Evolutionary conservation across 1,140 invertebrate species (phyloP).

Genomic region (Liolophura sinensis): DNA sequence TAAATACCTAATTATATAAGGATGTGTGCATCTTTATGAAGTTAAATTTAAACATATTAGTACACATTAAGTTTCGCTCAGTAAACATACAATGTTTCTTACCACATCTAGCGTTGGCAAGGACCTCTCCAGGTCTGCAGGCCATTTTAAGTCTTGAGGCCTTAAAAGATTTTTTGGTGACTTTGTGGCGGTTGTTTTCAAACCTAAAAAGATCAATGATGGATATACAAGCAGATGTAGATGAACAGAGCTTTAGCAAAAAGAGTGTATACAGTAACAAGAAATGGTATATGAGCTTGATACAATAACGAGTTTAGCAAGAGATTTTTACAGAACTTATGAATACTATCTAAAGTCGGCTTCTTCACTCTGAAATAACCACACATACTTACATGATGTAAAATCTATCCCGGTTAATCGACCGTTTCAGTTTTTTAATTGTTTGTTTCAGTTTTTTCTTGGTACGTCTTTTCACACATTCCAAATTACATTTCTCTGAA

Average conservation of each 20-base stretch:
- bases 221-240: background rate
- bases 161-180: slow-evolving; percentile 42
- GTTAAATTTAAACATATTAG: too few species aligned
- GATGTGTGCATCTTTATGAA: too few species aligned
- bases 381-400: slow-evolving; percentile 27
- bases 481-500: slow-evolving; percentile 37
- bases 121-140: slow-evolving; percentile 32
- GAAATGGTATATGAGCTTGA: too few species aligned
- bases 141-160: slow-evolving; percentile 20
- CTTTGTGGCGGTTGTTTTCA: slow-evolving; percentile 29
- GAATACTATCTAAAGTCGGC: background rate
- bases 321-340: background rate
- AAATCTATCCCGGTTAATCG: slow-evolving; percentile 33
- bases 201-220: slow-evolving; percentile 22
- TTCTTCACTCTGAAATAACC: background rate
- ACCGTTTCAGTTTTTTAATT: slow-evolving; percentile 34
- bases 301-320: too few species aligned
- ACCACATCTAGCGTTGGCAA: slow-evolving; percentile 37
- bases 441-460: slow-evolving; percentile 36
- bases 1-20: too few species aligned
- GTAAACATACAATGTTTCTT: slow-evolving; percentile 6
- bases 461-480: slow-evolving; percentile 37
- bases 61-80: too few species aligned
- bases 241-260: too few species aligned
- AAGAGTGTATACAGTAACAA: too few species aligned